Percentiles rank a stretch among this genome's conserved stretches.
phyloP scores from a whole-genome alignment of 2,113 vertebrate species.

The Eolophus roseicapilla region DNA sequence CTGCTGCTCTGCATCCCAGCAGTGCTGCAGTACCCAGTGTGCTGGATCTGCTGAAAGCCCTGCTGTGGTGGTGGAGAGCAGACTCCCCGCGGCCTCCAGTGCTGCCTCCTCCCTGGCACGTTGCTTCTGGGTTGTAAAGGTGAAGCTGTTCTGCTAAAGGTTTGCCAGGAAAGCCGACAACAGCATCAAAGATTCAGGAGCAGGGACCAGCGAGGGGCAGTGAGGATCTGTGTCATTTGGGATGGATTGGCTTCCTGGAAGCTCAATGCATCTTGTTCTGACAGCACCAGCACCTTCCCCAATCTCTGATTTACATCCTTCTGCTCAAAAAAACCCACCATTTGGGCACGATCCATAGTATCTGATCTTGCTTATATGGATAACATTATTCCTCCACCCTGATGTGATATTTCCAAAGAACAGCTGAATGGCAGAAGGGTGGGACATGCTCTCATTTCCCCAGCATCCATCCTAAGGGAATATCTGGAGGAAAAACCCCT shows the following conservation, averaged over 20 bases:
- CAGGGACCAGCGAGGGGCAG: background rate
- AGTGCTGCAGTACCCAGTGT: background rate
- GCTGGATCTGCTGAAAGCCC: background rate
- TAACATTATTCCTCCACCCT: background rate
- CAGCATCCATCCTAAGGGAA: background rate
- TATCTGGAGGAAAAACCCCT: fast-evolving
- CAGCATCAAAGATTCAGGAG: background rate
- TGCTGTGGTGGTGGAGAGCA: background rate
- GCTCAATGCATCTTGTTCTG: background rate
- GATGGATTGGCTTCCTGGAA: background rate
- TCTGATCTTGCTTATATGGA: background rate
- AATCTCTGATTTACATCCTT: background rate
- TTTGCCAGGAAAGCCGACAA: background rate
- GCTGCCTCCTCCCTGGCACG: background rate
- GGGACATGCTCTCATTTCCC: background rate
- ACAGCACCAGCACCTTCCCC: background rate
- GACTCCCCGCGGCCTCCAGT: background rate
- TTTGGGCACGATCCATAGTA: background rate
- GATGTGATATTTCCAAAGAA: background rate
- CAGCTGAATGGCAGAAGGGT: background rate
- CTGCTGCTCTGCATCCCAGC: background rate
- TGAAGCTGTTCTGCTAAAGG: background rate
- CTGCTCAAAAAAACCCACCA: background rate
- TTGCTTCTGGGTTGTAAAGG: background rate
- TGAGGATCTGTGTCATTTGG: background rate